Base-by-base conservation (phyloP, 1,140 invertebrate species). In the Stegodyphus mimosarum region DNA sequence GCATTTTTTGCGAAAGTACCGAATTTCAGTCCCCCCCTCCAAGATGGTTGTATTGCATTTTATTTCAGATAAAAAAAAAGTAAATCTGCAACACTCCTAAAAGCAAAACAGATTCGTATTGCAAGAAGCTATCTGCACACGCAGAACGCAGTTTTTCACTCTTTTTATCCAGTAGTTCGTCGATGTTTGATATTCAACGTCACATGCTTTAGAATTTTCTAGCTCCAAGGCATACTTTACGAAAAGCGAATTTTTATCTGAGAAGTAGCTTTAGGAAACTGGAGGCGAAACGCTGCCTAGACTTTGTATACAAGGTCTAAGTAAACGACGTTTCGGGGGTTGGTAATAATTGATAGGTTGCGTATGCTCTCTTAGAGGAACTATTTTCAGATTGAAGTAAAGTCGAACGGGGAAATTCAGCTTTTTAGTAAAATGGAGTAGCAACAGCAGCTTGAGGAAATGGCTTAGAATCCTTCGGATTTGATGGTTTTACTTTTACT, bases 381-480 rank as follows among this genome's bases (percentile, higher is more conserved):
- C 72, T 74, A 74, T 74, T 74, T 74, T 74, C 72, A 74, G 72
- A 60, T 60, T 10, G 72, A 55, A 60, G 72, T 53, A 53, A 74
- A 55, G 72, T 71, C 0, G 69, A 50, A 33, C 4, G 33, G 69
- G 7, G 13, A 63, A n/a, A 63, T 63, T 63, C 60, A 63, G 10
- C 52, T 13, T 74, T 60, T 74, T 74, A 51, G 72, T 9, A 53
- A 74, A 55, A 74, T 13, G 60, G 72, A 60, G 6, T 48, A 33
- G 33, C 33, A 33, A 33, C 33, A 33, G 33, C 33, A 33, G 33
- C 33, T 33, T 33, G 33, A 33, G 33, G 33, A 3, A 33, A 33
- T 33, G 33, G 33, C 33, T 33, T 33, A 33, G 33, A 33, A 33
- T 3, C 33, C 33, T 33, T 33, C 3, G 33, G 33, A 33, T 33